Evolutionary conservation across 2,888 invertebrate species (phyloP).

Genomic region (Rhodophaea formosa): DNA sequence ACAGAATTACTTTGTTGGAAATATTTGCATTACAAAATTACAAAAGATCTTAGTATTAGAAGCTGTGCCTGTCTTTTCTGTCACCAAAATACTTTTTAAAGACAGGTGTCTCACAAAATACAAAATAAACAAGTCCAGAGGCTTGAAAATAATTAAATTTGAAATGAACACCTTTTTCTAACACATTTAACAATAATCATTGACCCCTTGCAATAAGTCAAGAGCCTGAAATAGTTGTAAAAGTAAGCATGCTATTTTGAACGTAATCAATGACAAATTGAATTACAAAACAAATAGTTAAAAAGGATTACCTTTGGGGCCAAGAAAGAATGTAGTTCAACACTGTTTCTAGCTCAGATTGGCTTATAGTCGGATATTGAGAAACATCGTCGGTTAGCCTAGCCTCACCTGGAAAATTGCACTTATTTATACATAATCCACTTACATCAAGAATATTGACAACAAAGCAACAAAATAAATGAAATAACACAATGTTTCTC

Average conservation of each 20-base stretch:
- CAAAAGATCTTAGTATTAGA: too few species aligned
- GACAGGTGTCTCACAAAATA: neutral
- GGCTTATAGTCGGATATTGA: slow-evolving; percentile 87
- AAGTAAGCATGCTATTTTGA: neutral
- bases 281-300: neutral
- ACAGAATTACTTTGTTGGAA: too few species aligned
- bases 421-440: neutral
- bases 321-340: slow-evolving; percentile 93
- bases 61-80: neutral
- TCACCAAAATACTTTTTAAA: neutral
- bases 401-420: slow-evolving; percentile 87
- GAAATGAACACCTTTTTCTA: neutral
- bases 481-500: slow-evolving; percentile 25
- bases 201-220: neutral
- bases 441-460: neutral
- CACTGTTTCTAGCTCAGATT: slow-evolving; percentile 91
- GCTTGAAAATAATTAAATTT: neutral
- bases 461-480: neutral
- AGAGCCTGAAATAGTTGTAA: neutral
- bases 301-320: slow-evolving; percentile 87
- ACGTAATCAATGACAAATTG: neutral
- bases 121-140: neutral
- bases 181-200: neutral
- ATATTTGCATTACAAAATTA: too few species aligned
- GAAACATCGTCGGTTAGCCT: slow-evolving; percentile 89